Base-by-base conservation (phyloP, 1,140 invertebrate genomes). In the Parapsyche elsis region DNA sequence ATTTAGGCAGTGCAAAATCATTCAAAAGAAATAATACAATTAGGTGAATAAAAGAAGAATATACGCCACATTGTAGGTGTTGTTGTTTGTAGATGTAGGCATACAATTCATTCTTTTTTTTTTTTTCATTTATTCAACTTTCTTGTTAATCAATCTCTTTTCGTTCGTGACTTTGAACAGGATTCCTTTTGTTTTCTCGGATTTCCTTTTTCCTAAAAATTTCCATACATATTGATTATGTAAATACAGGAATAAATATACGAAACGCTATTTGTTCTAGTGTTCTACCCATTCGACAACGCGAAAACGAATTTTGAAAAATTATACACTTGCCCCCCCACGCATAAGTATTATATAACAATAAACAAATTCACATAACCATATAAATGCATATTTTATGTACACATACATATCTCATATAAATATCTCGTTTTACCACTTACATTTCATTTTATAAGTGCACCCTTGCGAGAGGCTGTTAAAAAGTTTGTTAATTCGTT, bases 141-240 rank as follows among this genome's bases (percentile, higher is more conserved):
- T 61, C 59, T 7, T 61, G 59, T 21, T 61, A 61, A 61, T 61
- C 59, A 61, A 61, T 61, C 59, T 61, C 19, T 61, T 23, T 16
- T 21, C 59, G 21, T 19, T 10, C 14, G n/a, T 23, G 59, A 61
- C 59, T 19, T 61, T 23, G 59, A 19, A 23, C 16, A 10, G 59
- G 9, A 19, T 21, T 61, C 21, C 16, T 21, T 61, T 19, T 61
- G n/a, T 61, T 61, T 23, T 61, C 21, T 23, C 21, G 21, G 16
- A 23, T 23, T 19, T 61, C 19, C 21, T 61, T 61, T 61, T 61
- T 19, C 21, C n/a, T 23, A 23, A 21, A 61, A 61, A 61, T 61
- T 61, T 61, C 59, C 59, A 61, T 61, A 61, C 59, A 61, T 61
- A 61, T 61, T 61, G 59, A 61, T 61, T 61, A 61, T 61, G 59